Base-by-base conservation (phyloP, 37 sponge, comb jelly and placozoan species). In the Crambe crambe region DNA sequence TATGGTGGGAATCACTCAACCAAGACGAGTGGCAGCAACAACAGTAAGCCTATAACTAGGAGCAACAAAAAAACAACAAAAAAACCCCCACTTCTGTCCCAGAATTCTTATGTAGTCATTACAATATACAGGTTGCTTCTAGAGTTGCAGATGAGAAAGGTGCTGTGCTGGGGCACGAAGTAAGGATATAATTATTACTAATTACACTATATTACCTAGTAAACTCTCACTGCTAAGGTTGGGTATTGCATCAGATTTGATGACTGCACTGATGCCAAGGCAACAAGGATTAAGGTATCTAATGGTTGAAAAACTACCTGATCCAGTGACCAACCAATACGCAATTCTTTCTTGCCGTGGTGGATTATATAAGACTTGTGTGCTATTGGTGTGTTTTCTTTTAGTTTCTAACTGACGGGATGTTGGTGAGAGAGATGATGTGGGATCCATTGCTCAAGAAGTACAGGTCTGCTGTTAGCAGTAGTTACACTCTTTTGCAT, bases 401-500 rank as follows among this genome's bases (percentile, higher is more conserved):
- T 8, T 42, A 93, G 89, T 96, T 96, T 56, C 83, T 96, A 29
- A 98, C 99, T 18, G 99, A 98, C 64, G 97, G 97, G 5, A 82
- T 89, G 80, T 73, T 98, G 17, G 72, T 96, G 17, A 85, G 95
- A 59, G 99, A 98, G 67, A 94, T 98, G 83, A 98, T 98, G 99
- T 81, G 85, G 62, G 96, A 98, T 80, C 99, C 99, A 37, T 65
- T 98, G 42, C 89, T 98, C 29, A 70, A 51, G 20, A 86, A 85
- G 40, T 98, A 98, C 83, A 86, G 94, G 94, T 92, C n/a, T n/a
- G n/a, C n/a, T n/a, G n/a, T n/a, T n/a, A n/a, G n/a, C n/a, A n/a
- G n/a, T n/a, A n/a, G n/a, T n/a, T n/a, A n/a, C n/a, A n/a, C n/a
- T n/a, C n/a, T n/a, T n/a, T n/a, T n/a, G n/a, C n/a, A n/a, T n/a